Conservation (phyloP, 1,140 invertebrate genomes). For the Archivesica marissinica region DNA sequence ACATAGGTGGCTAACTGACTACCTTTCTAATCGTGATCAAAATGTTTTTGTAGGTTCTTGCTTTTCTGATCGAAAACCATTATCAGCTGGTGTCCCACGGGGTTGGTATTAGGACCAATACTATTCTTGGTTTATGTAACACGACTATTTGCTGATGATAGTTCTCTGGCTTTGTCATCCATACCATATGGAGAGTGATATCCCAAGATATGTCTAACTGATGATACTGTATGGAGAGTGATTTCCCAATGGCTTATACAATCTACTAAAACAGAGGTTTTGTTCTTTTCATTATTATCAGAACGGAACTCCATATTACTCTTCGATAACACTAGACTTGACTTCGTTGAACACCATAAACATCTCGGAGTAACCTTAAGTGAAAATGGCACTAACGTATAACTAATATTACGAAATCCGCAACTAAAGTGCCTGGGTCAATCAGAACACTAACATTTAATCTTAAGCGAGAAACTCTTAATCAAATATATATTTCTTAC, state of each 20-base stretch:
- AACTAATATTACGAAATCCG: no score
- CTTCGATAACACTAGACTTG: background rate
- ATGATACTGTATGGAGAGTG: no score
- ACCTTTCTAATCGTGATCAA: slow-evolving; percentile 18
- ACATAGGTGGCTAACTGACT: background rate
- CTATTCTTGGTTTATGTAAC: slow-evolving; percentile 7
- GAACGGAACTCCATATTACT: background rate
- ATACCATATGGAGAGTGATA: background rate
- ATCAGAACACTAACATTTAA: no score
- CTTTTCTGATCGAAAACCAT: background rate
- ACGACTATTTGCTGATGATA: slow-evolving; percentile 32
- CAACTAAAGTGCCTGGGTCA: no score
- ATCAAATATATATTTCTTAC: no score
- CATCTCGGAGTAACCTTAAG: no score
- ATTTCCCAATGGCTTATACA: no score
- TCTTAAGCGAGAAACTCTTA: no score
- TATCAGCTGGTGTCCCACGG: background rate
- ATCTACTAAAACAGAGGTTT: slow-evolving; percentile 1
- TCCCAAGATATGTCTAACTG: no score
- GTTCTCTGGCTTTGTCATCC: background rate
- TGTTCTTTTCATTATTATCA: background rate
- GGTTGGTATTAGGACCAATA: background rate
- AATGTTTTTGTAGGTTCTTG: background rate
- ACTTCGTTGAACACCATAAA: background rate
- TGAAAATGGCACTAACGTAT: no score